Percentiles rank a stretch among this genome's conserved stretches.
Evolutionary conservation across 2,888 invertebrate genomes (phyloP).

Genomic region (Drosophila nr. perissopoda): DNA sequence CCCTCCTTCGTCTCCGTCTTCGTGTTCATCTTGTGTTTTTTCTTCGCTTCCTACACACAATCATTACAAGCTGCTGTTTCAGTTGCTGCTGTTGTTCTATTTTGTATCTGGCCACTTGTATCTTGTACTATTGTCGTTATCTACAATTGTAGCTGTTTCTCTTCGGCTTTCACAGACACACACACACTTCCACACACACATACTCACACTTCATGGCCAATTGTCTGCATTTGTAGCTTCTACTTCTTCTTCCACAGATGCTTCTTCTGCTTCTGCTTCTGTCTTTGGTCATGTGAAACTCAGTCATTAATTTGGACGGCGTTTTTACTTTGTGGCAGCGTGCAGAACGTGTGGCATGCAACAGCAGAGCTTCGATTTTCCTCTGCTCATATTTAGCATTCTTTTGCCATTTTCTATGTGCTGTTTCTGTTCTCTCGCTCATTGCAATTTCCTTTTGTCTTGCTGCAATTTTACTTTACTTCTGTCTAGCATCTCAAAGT

Average conservation of each 20-base stretch:
- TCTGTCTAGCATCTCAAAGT: slow-evolving; percentile 50
- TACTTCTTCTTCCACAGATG: slow-evolving; percentile 1
- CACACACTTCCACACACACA: slow-evolving; percentile 15
- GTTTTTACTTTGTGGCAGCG: slow-evolving; percentile 50
- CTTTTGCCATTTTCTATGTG: slow-evolving; percentile 5
- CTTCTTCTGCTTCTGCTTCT: slow-evolving; percentile 4
- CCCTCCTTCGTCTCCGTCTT: slow-evolving; percentile 9
- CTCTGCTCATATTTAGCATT: slow-evolving; percentile 73
- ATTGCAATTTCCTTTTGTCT: slow-evolving; percentile 68
- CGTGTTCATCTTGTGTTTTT: slow-evolving; percentile 4
- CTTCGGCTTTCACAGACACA: slow-evolving; percentile 60
- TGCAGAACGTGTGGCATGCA: slow-evolving; percentile 21
- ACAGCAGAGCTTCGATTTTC: slow-evolving; percentile 1
- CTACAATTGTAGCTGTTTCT: slow-evolving; percentile 49
- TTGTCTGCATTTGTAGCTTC: slow-evolving; percentile 58
- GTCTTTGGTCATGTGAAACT: slow-evolving; percentile 68
- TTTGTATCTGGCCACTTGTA: slow-evolving; percentile 75
- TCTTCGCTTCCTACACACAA: slow-evolving; percentile 56
- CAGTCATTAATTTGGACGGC: slow-evolving; percentile 73
- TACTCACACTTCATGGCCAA: slow-evolving; percentile 63
- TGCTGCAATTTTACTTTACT: slow-evolving; percentile 72
- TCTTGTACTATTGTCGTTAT: slow-evolving; percentile 65
- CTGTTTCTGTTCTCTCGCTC: background rate
- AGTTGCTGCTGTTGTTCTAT: slow-evolving; percentile 50
- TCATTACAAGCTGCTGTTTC: slow-evolving; percentile 46